These are phyloP conservation scores for Nomada fabriciana DNA, from an alignment of 2,888 invertebrate genomes.

Conservation along the genomic window DNA sequence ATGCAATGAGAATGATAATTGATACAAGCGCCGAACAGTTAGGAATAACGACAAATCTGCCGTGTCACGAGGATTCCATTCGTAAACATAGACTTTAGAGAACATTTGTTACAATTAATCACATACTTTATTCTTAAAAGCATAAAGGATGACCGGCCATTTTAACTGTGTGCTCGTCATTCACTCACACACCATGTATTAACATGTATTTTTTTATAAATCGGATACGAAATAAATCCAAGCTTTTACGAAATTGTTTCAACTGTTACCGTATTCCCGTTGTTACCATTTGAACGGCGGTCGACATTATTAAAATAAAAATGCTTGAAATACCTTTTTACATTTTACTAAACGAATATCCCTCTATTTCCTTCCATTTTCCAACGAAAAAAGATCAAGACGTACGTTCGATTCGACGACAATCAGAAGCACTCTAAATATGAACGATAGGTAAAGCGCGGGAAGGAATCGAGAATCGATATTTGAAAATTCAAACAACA, in stretches of 20 bases:
- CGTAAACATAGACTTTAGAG: conserved; percentile 53
- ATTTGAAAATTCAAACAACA: conserved; percentile 14
- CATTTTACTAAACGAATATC: conserved; percentile 4
- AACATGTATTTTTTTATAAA: conserved; percentile 83
- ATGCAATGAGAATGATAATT: conserved; percentile 19
- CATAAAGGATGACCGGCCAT: conserved; percentile 53
- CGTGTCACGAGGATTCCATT: conserved; percentile 56
- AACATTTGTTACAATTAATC: conserved; percentile 62
- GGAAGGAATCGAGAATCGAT: conserved; percentile 51
- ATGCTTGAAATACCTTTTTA: conserved; percentile 44
- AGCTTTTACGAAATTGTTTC: conserved; percentile 74
- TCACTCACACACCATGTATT: conserved; percentile 76
- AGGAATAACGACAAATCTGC: conserved; percentile 46
- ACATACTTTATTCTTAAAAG: conserved; percentile 57
- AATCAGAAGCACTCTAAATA: neutral
- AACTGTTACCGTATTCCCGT: conserved; percentile 35
- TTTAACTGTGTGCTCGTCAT: conserved; percentile 68
- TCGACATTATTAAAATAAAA: conserved; percentile 42
- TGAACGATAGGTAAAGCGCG: conserved; percentile 31
- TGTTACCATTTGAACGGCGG: conserved; percentile 25
- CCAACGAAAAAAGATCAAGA: neutral
- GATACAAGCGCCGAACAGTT: conserved; percentile 41
- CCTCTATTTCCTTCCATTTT: neutral
- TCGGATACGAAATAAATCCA: conserved; percentile 80
- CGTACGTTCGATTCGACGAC: neutral